A percentile compares a stretch with the other conserved stretches of the same genome.
Evolutionary conservation across 1,140 invertebrate genomes (phyloP).

Genomic region (Cataglyphis hispanica): DNA sequence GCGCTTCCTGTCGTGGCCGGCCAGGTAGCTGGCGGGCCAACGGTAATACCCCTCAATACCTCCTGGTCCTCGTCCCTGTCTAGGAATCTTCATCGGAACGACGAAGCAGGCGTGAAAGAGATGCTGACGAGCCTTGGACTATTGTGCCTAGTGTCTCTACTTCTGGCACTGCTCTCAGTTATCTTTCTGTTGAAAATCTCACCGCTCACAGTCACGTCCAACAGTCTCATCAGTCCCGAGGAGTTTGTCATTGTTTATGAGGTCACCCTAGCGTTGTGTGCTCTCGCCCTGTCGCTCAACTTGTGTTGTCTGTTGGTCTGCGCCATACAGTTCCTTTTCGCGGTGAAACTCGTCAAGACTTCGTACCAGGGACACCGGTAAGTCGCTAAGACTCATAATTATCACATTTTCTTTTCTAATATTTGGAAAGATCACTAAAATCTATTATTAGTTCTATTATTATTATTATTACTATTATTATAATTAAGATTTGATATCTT

Average conservation of each 20-base stretch:
- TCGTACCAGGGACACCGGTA: conserved; percentile 86
- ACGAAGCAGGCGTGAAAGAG: conserved; percentile 90
- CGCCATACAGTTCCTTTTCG: conserved; percentile 97
- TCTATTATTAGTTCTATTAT: not conserved
- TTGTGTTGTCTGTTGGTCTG: conserved; percentile 96
- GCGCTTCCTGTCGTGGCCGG: conserved; percentile 45
- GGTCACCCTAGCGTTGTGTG: conserved; percentile 95
- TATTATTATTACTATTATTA: not conserved
- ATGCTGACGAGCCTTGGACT: conserved; percentile 94
- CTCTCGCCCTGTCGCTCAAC: conserved; percentile 94
- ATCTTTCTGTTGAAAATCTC: conserved; percentile 95
- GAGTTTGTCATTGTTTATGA: conserved; percentile 96
- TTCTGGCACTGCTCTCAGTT: conserved; percentile 93
- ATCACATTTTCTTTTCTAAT: not conserved
- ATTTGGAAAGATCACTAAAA: not conserved
- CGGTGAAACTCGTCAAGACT: conserved; percentile 95
- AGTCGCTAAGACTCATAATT: conserved; percentile 51
- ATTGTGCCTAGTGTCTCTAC: conserved; percentile 93
- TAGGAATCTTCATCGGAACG: conserved; percentile 86
- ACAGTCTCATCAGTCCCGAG: conserved; percentile 88
- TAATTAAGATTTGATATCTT: not conserved
- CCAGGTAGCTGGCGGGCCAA: conserved; percentile 61
- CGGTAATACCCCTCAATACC: conserved; percentile 84
- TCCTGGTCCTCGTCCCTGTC: conserved; percentile 86
- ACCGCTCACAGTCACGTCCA: conserved; percentile 87